Conservation (phyloP, 2,797 vertebrate genomes). For the Sylvilagus floridanus region DNA sequence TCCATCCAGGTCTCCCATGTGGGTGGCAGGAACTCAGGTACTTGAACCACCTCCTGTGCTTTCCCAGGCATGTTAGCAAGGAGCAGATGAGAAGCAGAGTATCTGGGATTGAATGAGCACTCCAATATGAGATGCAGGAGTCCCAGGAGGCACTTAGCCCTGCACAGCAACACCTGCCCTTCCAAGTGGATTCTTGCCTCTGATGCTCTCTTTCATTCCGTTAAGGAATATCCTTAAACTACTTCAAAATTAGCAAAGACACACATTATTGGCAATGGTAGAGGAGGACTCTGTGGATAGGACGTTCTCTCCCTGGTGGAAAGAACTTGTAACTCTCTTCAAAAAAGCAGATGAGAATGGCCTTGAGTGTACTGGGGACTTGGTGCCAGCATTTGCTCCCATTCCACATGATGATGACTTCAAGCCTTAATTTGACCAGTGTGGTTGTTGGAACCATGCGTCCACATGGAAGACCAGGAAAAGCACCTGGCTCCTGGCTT, state of each 20-base stretch:
- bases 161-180: not conserved
- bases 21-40: no score
- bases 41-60: no score
- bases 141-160: no score
- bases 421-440: not conserved
- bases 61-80: no score
- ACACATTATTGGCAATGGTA: not conserved
- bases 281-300: not conserved
- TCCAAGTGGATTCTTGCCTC: constrained; percentile 35
- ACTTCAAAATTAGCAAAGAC: not conserved
- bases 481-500: no score
- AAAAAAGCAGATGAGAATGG: not conserved
- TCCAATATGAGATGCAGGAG: no score
- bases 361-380: not conserved
- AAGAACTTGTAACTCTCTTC: not conserved
- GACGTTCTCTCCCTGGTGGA: not conserved
- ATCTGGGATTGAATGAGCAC: no score
- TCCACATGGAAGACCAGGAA: not conserved
- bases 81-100: no score
- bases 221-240: constrained; percentile 35
- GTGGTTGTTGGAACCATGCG: not conserved
- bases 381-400: not conserved
- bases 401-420: not conserved
- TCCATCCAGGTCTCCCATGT: no score
- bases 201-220: constrained; percentile 34